phyloP scores from a whole-genome alignment of 2,113 vertebrate genomes.

The Prunella fulvescens region DNA sequence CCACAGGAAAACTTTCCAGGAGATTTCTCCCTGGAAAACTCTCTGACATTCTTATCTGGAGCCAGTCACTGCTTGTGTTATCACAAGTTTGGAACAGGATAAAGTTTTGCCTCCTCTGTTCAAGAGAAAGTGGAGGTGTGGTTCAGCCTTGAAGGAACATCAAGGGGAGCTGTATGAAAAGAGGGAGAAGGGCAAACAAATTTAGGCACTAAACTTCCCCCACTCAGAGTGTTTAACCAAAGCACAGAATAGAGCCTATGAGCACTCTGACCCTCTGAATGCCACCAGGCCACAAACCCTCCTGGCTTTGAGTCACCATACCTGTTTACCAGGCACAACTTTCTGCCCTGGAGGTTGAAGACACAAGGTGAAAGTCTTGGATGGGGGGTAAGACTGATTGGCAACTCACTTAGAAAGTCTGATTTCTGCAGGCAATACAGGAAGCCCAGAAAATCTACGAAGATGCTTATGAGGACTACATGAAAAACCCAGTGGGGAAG shows the following conservation, averaged over 20 bases:
- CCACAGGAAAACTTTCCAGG: background rate
- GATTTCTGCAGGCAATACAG: slow-evolving; percentile 80
- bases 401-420: background rate
- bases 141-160: background rate
- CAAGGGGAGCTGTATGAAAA: background rate
- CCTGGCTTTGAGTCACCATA: background rate
- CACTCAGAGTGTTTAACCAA: background rate
- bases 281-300: background rate
- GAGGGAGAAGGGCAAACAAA: background rate
- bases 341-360: background rate
- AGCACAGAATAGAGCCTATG: background rate
- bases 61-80: background rate
- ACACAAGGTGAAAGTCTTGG: background rate
- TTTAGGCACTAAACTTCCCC: background rate
- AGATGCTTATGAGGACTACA: slow-evolving; percentile 75
- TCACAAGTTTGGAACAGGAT: background rate
- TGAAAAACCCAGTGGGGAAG: slow-evolving; percentile 67
- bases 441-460: slow-evolving; percentile 86
- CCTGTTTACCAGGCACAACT: background rate
- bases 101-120: background rate
- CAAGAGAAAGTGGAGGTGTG: background rate
- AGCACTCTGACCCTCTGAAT: background rate
- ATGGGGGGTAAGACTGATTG: background rate
- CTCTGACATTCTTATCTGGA: background rate
- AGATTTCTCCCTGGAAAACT: background rate